These are phyloP conservation scores for Peromyscus polionotus DNA, from an alignment of 2,113 vertebrate genomes.

Conservation along the genomic window DNA sequence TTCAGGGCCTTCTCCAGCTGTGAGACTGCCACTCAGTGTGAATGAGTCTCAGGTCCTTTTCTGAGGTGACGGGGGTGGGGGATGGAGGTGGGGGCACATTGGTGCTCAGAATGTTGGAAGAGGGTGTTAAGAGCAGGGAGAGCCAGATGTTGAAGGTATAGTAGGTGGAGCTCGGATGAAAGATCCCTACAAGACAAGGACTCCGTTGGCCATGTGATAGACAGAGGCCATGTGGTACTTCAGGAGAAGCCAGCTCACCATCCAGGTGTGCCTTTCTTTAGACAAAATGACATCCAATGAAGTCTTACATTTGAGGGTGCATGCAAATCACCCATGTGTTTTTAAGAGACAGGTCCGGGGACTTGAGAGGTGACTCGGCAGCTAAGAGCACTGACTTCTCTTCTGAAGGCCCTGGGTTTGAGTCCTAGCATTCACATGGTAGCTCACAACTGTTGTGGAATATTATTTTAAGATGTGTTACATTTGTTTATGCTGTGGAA, in stretches of 20 bases:
- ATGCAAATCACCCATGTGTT: neutral
- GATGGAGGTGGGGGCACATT: neutral
- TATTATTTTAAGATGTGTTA: neutral
- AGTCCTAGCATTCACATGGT: neutral
- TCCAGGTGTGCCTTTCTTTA: neutral
- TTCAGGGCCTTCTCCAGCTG: slow-evolving; percentile 21
- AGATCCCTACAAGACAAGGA: neutral
- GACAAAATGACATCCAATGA: neutral
- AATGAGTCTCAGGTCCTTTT: slow-evolving; percentile 53
- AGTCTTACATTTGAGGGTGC: neutral
- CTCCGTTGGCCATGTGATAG: neutral
- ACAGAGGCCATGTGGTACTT: neutral
- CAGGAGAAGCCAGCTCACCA: no score
- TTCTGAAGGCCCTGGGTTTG: neutral
- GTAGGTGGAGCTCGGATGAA: neutral
- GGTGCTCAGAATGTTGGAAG: neutral
- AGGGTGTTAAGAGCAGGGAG: neutral
- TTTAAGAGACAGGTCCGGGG: neutral
- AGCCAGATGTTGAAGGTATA: neutral
- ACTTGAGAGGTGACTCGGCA: neutral
- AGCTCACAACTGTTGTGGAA: neutral
- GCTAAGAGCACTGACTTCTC: neutral
- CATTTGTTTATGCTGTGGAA: neutral
- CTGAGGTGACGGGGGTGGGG: neutral
- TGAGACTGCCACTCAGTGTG: neutral